These are phyloP conservation scores for Plodia interpunctella DNA, from an alignment of 1,140 invertebrate species.

Conservation along the genomic window DNA sequence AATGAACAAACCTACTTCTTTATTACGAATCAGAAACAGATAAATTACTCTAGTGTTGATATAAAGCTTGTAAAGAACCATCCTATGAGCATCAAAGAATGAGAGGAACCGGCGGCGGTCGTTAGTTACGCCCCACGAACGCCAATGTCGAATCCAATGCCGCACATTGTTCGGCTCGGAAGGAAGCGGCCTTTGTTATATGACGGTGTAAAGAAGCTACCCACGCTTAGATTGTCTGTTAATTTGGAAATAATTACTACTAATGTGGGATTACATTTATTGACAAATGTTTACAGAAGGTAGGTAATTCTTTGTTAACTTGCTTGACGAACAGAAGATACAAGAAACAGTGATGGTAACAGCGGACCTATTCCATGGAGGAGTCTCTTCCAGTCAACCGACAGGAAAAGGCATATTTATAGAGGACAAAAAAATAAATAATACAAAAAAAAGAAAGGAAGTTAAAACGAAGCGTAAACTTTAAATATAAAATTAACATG, in stretches of 20 bases:
- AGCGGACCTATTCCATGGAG: too few species aligned
- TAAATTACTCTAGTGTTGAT: constrained; percentile 21
- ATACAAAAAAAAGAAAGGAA: too few species aligned
- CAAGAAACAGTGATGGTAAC: too few species aligned
- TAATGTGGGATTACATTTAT: background rate
- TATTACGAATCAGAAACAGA: too few species aligned
- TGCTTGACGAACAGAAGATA: too few species aligned
- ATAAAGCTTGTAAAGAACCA: background rate
- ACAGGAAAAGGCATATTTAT: too few species aligned
- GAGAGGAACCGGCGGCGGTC: constrained; percentile 59
- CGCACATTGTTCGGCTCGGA: constrained; percentile 67
- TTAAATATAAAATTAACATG: too few species aligned
- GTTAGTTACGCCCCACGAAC: constrained; percentile 53
- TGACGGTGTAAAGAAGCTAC: constrained; percentile 18
- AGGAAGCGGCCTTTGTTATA: constrained; percentile 63
- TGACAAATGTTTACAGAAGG: background rate
- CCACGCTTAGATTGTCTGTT: background rate
- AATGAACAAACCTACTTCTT: too few species aligned
- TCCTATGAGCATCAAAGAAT: constrained; percentile 35
- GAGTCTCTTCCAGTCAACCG: too few species aligned
- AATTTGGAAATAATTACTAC: background rate
- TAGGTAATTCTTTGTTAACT: background rate
- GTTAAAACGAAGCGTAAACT: too few species aligned
- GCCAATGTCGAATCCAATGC: constrained; percentile 68
- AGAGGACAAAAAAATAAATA: too few species aligned